phyloP scores from a whole-genome alignment of 2,797 vertebrate genomes.

The Botia almorhae region DNA sequence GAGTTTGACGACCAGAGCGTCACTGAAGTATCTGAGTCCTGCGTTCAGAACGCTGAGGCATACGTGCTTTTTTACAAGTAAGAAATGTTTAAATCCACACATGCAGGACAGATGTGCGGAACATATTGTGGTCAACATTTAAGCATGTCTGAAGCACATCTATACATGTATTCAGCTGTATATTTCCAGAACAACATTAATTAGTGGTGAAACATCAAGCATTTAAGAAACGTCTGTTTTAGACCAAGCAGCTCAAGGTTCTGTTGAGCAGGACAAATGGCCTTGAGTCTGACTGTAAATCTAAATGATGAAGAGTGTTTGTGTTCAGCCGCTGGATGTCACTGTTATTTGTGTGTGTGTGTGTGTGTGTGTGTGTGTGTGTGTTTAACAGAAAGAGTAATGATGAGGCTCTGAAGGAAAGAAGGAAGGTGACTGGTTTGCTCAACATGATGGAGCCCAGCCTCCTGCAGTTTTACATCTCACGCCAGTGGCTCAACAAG shows the following conservation, averaged over 20 bases:
- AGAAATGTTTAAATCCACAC: not conserved
- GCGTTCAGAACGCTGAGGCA: slow-evolving; percentile 95
- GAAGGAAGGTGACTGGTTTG: slow-evolving; percentile 86
- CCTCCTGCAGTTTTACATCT: slow-evolving; percentile 97
- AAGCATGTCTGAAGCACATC: not conserved
- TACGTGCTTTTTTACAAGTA: slow-evolving; percentile 99
- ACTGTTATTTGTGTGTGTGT: not conserved
- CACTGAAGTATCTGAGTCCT: slow-evolving; percentile 94
- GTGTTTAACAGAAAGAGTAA: slow-evolving; percentile 86
- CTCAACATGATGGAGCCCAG: slow-evolving; percentile 95
- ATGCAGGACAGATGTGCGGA: not conserved
- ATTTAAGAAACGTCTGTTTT: not conserved
- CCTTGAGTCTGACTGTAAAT: slow-evolving; percentile 30
- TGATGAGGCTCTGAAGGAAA: slow-evolving; percentile 91
- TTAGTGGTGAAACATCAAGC: not conserved
- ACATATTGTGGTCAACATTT: not conserved
- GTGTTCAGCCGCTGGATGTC: slow-evolving; percentile 7
- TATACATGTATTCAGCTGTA: not conserved
- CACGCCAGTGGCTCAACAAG: slow-evolving; percentile 97
- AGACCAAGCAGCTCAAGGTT: slow-evolving; percentile 8
- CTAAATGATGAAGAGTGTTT: not conserved
- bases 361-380: not conserved
- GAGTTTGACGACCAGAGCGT: slow-evolving; percentile 99
- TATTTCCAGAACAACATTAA: not conserved
- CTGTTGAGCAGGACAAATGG: not conserved